Base-by-base conservation (phyloP, 2,113 vertebrate species). In the Lutjanus erythropterus region DNA sequence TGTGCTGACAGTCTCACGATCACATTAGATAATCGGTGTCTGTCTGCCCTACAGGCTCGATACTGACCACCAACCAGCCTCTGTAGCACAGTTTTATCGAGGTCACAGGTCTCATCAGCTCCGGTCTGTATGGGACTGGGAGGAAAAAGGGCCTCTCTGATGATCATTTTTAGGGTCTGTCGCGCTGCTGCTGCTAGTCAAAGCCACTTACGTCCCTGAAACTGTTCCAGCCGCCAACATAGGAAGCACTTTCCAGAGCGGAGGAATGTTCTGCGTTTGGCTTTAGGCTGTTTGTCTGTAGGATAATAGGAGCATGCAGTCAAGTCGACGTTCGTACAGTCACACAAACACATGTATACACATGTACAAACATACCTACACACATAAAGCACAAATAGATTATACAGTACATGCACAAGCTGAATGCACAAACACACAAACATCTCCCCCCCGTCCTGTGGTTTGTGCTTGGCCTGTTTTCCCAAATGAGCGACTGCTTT, bases 251-350 rank as follows among this genome's bases (percentile, higher is more conserved):
- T 77, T 86, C 77, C 69, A 85, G 68, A 78, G 71, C 5, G 5
- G 73, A 75, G 88, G 88, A 88, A 88, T 89, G 86, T 82, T 88
- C 79, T 80, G 53, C 33, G 18, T 80, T 76, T 71, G 64, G 81
- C 88, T 87, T 23, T 11, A 3, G 82, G 79, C 70, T 81, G 82
- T 87, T 86, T 90, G 87, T 81, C 78, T 75, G 50, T 10, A 1
- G 52, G 23, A 80, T 75, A 88, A 87, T 78, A 9, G 46, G 29
- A 58, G 53, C 72, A 15, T 44, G 62, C 55, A 75, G 67, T 66
- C 44, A 72, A 65, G 75, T 67, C 52, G 55, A 55, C 60, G 14
- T 71, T 64, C 75, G 49, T 6, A 10, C 37, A 42, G 69, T 79
- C 31, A 66, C 53, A 70, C 35, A 69, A 53, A 71, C 16, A 16